Evolutionary conservation across 1,140 invertebrate genomes (phyloP), one percentile per base, ranked within the genome.

Genomic region (Bombus waltoni): DNA sequence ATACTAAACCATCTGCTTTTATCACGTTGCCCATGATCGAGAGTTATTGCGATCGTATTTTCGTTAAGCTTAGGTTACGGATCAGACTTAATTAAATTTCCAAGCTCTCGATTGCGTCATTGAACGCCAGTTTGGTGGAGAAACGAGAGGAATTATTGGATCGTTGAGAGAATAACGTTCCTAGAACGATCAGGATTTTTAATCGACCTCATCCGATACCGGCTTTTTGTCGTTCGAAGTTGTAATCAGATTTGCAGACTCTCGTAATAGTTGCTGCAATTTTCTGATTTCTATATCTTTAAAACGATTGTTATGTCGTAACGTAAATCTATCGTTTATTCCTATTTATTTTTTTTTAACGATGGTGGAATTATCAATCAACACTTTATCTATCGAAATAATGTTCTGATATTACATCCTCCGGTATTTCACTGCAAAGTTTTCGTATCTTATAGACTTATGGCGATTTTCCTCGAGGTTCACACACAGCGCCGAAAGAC

Each of bases 381-480:
- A 68, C 59, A 57, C 42, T 72, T 89, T 81, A 86, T 89, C 80
- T 57, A 28, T n/a, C 25, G 71, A 47, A 83, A 89, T 70, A 83
- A 76, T 77, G 70, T 89, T 83, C 74, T 40, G 87, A 42, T 81
- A 68, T 82, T 81, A 81, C 66, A 89, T 79, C 72, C 70, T 83
- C 47, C 65, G 80, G 72, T 89, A 87, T 85, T 85, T 81, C 35
- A 28, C 59, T 13, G 35, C 75, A 83, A 90, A 90, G 75, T 90
- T 90, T 80, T 38, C 82, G 80, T 72, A 75, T 83, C 85, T 66
- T 40, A 77, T 75, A 77, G 81, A 90, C 86, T 90, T 84, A 90
- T 90, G 83, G 84, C 75, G 57, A 87, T 72, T 78, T 86, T 47
- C 68, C 25, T 75, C 42, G 75, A n/a, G 66, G 68, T 79, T 73